These are phyloP conservation scores for Lithobates sylvaticus DNA, from an alignment of 2,797 vertebrate species.

Conservation along the genomic window DNA sequence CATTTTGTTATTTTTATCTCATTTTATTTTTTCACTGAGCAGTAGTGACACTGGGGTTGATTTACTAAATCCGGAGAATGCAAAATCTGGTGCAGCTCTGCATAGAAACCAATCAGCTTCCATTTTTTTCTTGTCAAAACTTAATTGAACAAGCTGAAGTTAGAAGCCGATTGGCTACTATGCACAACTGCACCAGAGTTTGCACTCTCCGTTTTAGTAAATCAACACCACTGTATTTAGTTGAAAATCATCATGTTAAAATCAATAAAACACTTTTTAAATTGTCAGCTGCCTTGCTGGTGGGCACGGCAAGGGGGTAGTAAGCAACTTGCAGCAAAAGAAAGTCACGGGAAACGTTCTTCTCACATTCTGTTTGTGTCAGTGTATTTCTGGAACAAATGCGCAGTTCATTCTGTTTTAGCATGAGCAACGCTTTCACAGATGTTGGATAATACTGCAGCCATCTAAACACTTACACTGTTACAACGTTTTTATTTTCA, in stretches of 20 bases:
- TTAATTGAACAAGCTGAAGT: no score
- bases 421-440: background rate
- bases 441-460: background rate
- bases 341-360: background rate
- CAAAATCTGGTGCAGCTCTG: no score
- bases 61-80: no score
- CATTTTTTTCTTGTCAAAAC: no score
- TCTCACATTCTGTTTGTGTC: background rate
- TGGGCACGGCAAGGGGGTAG: background rate
- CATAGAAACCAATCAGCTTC: no score
- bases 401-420: background rate
- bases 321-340: background rate
- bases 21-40: no score
- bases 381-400: slow-evolving; percentile 1
- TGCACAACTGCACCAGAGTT: no score
- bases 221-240: background rate
- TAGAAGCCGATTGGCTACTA: no score
- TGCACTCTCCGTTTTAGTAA: no score
- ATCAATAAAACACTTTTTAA: background rate
- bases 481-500: background rate
- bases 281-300: background rate
- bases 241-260: background rate
- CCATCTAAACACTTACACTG: background rate
- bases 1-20: no score
- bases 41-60: no score